These are phyloP conservation scores for Neosilurus hyrtlii DNA, from an alignment of 2,797 vertebrate species.

Conservation along the genomic window DNA sequence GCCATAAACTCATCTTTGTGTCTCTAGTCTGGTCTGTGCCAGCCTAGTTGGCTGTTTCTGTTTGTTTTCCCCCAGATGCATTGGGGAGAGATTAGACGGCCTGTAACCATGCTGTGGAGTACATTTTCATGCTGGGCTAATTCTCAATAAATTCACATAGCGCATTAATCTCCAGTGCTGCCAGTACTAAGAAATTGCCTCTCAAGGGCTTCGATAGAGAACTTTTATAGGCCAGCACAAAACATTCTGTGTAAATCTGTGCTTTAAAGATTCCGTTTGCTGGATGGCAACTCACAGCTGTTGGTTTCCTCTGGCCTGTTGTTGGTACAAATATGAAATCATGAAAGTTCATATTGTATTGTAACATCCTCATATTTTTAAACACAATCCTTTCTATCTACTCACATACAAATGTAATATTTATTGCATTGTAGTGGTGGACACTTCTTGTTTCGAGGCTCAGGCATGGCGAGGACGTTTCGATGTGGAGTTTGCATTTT, in stretches of 20 bases:
- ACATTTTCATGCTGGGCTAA: slow-evolving; percentile 57
- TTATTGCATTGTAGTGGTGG: no score
- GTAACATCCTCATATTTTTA: not conserved
- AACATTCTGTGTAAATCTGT: slow-evolving; percentile 25
- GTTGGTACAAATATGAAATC: not conserved
- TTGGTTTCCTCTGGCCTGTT: not conserved
- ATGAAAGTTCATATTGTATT: not conserved
- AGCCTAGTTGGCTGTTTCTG: slow-evolving; percentile 46
- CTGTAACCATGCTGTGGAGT: slow-evolving; percentile 50
- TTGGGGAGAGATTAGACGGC: slow-evolving; percentile 51
- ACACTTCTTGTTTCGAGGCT: no score
- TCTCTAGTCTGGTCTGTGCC: slow-evolving; percentile 31
- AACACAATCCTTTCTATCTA: no score
- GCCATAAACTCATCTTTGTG: not conserved
- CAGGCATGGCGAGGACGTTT: no score
- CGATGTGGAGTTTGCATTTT: no score
- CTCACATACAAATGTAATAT: no score
- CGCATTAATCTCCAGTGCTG: slow-evolving; percentile 55
- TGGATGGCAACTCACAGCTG: not conserved
- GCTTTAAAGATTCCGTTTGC: slow-evolving; percentile 31
- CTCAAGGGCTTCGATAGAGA: slow-evolving; percentile 30
- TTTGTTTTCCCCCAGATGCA: slow-evolving; percentile 46
- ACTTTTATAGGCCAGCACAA: slow-evolving; percentile 38
- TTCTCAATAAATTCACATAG: slow-evolving; percentile 54
- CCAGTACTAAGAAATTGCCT: slow-evolving; percentile 46